These are phyloP conservation scores for Anas platyrhynchos DNA, from an alignment of 2,113 vertebrate genomes.

Conservation along the genomic window DNA sequence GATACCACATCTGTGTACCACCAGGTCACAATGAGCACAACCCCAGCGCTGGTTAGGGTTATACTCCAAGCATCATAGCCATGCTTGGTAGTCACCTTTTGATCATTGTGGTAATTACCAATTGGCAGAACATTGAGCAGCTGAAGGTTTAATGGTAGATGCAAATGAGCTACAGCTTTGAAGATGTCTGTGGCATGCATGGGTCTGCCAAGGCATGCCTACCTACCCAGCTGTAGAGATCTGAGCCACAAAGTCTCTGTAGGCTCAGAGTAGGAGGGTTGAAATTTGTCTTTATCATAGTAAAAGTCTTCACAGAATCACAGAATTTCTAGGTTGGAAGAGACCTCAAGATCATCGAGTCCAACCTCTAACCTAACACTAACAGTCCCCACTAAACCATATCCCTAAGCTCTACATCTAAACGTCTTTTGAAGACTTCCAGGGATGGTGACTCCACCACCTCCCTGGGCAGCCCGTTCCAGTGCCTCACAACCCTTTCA, in stretches of 20 bases:
- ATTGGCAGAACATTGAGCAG: background rate
- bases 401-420: too few relatives aligned
- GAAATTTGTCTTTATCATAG: background rate
- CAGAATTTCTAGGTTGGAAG: too few relatives aligned
- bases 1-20: background rate
- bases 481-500: too few relatives aligned
- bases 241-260: background rate
- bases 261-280: background rate
- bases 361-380: too few relatives aligned
- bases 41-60: background rate
- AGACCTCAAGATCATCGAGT: too few relatives aligned
- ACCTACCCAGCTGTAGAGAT: background rate
- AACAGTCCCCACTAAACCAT: too few relatives aligned
- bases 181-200: background rate
- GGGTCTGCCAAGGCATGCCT: background rate
- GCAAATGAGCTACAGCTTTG: background rate
- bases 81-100: background rate
- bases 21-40: background rate
- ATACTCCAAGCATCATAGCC: background rate
- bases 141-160: background rate
- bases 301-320: background rate
- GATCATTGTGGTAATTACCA: background rate
- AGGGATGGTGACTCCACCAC: too few relatives aligned
- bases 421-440: too few relatives aligned
- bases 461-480: too few relatives aligned